These are phyloP conservation scores for Plotosus lineatus DNA, from an alignment of 2,113 vertebrate genomes.

Conservation along the genomic window DNA sequence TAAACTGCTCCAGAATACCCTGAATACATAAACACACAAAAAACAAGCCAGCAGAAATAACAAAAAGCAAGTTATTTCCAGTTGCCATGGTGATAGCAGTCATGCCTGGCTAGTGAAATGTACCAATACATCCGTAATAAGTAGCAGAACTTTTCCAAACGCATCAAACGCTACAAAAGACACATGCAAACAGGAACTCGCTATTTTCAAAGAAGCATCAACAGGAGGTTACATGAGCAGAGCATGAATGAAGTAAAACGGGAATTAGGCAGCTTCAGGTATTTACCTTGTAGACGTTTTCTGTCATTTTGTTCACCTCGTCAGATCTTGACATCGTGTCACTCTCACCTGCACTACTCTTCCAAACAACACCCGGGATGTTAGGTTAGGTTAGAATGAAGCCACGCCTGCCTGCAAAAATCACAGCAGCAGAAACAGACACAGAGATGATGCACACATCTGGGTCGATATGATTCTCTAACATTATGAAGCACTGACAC, in stretches of 20 bases:
- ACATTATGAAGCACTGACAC: neutral
- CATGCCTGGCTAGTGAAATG: neutral
- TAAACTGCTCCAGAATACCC: slow-evolving; percentile 84
- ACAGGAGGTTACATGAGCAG: neutral
- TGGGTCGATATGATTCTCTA: neutral
- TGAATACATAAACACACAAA: slow-evolving; percentile 49
- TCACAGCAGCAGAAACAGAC: neutral
- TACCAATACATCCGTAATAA: neutral
- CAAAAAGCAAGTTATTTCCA: neutral
- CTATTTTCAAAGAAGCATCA: too few species aligned
- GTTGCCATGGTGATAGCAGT: neutral
- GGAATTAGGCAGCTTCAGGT: neutral
- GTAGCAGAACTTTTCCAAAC: too few species aligned
- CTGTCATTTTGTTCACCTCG: slow-evolving; percentile 84
- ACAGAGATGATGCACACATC: neutral
- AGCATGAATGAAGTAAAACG: neutral
- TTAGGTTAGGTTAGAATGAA: slow-evolving; percentile 19
- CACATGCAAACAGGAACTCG: neutral
- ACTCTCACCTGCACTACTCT: slow-evolving; percentile 21
- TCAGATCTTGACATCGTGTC: slow-evolving; percentile 81
- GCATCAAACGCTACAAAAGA: neutral
- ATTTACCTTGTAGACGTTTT: slow-evolving; percentile 81
- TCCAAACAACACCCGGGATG: neutral
- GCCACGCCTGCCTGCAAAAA: neutral
- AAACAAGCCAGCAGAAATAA: neutral